A percentile compares a stretch with the other conserved stretches of the same genome.
Conservation (phyloP, 1,140 invertebrate species). For the Armadillidium nasatum region DNA sequence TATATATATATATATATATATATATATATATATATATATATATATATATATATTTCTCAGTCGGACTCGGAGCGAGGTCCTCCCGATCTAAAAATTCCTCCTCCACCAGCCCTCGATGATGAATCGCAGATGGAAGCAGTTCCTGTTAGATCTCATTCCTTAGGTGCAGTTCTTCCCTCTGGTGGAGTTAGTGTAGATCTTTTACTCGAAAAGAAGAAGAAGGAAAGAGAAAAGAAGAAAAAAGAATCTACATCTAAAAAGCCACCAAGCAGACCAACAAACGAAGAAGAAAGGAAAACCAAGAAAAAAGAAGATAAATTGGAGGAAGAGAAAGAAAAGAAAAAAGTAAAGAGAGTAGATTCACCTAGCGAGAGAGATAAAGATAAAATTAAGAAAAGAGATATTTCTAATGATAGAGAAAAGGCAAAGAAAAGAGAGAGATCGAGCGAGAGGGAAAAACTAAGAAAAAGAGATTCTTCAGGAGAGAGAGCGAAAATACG, state of each 20-base stretch:
- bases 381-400: constrained; percentile 37
- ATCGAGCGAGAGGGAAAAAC: constrained; percentile 32
- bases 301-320: constrained; percentile 31
- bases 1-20: too few relatives aligned
- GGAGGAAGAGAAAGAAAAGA: constrained; percentile 35
- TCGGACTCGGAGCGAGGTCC: constrained; percentile 34
- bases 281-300: constrained; percentile 24
- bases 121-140: background rate
- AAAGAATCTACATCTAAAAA: constrained; percentile 29
- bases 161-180: constrained; percentile 29
- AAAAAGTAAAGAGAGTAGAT: constrained; percentile 33
- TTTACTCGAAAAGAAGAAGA: constrained; percentile 29
- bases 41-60: background rate
- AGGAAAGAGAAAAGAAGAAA: constrained; percentile 35
- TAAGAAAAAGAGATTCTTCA: constrained; percentile 20
- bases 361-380: constrained; percentile 21
- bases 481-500: constrained; percentile 18
- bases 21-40: constrained; percentile 11
- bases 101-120: constrained; percentile 21
- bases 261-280: constrained; percentile 20
- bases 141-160: constrained; percentile 32
- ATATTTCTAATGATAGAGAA: constrained; percentile 34
- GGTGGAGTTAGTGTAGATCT: constrained; percentile 31
- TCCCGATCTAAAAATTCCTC: constrained; percentile 36
- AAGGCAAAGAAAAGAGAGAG: constrained; percentile 32